phyloP scores from a whole-genome alignment of 1,140 invertebrate species.

The Hirudo medicinalis region DNA sequence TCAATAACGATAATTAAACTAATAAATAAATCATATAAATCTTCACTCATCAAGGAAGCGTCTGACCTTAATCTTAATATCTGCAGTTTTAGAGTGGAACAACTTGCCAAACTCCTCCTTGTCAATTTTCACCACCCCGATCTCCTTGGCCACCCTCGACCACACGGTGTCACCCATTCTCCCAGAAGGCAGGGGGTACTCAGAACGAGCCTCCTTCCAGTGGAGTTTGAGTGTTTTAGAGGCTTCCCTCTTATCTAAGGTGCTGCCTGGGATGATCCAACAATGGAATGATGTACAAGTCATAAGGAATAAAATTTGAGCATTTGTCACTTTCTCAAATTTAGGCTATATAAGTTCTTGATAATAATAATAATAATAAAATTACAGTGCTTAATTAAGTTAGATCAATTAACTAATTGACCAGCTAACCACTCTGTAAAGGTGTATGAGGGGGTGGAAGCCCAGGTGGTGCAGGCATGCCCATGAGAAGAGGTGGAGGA shows the following conservation, averaged over 20 bases:
- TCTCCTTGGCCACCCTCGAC: conserved; percentile 72
- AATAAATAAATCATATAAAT: neutral
- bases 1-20: too few relatives aligned
- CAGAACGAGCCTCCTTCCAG: conserved; percentile 65
- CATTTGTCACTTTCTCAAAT: too few relatives aligned
- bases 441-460: conserved; percentile 29
- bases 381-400: conserved; percentile 28
- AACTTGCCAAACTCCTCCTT: conserved; percentile 85
- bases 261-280: conserved; percentile 29
- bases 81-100: conserved; percentile 90
- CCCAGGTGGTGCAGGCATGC: conserved; percentile 32
- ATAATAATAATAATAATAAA: too few relatives aligned
- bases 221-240: conserved; percentile 91
- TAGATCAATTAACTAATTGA: too few relatives aligned
- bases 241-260: conserved; percentile 47
- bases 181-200: conserved; percentile 49
- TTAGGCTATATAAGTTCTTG: neutral
- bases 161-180: conserved; percentile 67
- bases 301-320: too few relatives aligned
- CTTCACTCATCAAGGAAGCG: neutral
- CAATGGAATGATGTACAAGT: too few relatives aligned
- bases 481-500: conserved; percentile 41
- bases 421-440: too few relatives aligned
- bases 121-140: conserved; percentile 50
- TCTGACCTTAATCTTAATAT: conserved; percentile 69